phyloP scores from a whole-genome alignment of 2,797 vertebrate genomes.

The Coranthus polyacanthus region DNA sequence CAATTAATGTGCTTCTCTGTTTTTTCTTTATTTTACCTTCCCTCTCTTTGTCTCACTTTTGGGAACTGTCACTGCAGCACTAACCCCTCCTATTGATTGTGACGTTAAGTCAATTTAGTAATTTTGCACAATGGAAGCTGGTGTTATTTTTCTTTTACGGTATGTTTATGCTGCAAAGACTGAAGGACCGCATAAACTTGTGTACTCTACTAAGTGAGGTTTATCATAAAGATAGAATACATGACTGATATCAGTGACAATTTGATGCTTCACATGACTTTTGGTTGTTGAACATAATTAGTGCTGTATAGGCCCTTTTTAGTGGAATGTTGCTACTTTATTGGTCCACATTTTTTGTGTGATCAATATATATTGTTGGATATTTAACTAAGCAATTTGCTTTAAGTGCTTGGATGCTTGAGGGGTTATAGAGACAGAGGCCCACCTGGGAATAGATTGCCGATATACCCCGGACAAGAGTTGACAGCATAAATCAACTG shows the following conservation, averaged over 20 bases:
- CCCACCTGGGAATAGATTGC: slow-evolving; percentile 75
- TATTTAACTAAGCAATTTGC: slow-evolving; percentile 79
- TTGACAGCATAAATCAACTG: slow-evolving; percentile 75
- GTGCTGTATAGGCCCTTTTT: slow-evolving; percentile 9
- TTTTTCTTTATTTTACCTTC: slow-evolving; percentile 60
- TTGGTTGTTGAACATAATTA: slow-evolving; percentile 1
- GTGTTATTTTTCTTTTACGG: too few species aligned
- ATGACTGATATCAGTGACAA: slow-evolving; percentile 4
- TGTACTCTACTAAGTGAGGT: slow-evolving; percentile 21
- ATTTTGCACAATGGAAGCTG: slow-evolving; percentile 26
- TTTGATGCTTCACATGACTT: slow-evolving; percentile 4
- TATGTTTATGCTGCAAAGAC: slow-evolving; percentile 18
- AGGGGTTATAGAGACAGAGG: slow-evolving; percentile 48
- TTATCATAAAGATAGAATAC: slow-evolving; percentile 21
- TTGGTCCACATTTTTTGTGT: slow-evolving; percentile 54
- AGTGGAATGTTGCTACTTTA: slow-evolving; percentile 44
- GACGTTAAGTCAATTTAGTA: slow-evolving; percentile 62
- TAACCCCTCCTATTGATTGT: slow-evolving; percentile 38
- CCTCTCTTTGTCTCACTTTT: slow-evolving; percentile 69
- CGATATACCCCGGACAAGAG: slow-evolving; percentile 62
- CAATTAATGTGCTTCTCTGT: slow-evolving; percentile 78
- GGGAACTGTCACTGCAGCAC: slow-evolving; percentile 50
- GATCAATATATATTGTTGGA: slow-evolving; percentile 78
- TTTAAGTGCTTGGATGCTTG: slow-evolving; percentile 68
- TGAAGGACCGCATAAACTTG: slow-evolving; percentile 29